phyloP scores from a whole-genome alignment of 2,113 vertebrate genomes.

The Crotalus tigris region DNA sequence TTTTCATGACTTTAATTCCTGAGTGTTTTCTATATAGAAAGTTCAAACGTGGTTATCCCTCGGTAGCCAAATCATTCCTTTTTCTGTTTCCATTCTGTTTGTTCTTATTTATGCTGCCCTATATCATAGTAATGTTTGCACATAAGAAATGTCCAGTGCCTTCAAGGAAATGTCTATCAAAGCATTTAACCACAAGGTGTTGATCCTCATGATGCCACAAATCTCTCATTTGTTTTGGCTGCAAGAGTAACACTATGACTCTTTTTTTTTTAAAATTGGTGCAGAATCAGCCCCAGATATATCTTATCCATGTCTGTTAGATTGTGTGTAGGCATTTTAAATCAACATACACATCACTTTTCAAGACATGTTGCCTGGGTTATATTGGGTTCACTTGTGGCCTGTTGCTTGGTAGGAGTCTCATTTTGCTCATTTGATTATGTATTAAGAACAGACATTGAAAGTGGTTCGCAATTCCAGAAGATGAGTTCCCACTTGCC shows the following conservation, averaged over 20 bases:
- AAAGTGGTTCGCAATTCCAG: not conserved
- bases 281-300: not conserved
- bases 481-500: not conserved
- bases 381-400: constrained; percentile 1
- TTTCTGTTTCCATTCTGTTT: not conserved
- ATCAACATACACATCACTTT: not conserved
- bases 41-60: not conserved
- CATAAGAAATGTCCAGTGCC: not conserved
- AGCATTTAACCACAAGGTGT: not conserved
- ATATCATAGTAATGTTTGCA: not conserved
- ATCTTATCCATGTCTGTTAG: not conserved
- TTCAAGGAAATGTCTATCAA: not conserved
- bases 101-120: not conserved
- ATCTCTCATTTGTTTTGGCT: not conserved
- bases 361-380: not conserved
- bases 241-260: not conserved
- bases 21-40: not conserved
- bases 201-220: not conserved
- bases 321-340: not conserved
- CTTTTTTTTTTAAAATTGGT: not conserved
- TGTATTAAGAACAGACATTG: not conserved
- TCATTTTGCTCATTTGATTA: not conserved
- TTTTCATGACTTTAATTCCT: not conserved
- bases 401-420: not conserved
- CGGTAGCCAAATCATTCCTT: not conserved